These are phyloP conservation scores for Heterodera carotae DNA, from an alignment of 1,140 invertebrate genomes.

Conservation along the genomic window DNA sequence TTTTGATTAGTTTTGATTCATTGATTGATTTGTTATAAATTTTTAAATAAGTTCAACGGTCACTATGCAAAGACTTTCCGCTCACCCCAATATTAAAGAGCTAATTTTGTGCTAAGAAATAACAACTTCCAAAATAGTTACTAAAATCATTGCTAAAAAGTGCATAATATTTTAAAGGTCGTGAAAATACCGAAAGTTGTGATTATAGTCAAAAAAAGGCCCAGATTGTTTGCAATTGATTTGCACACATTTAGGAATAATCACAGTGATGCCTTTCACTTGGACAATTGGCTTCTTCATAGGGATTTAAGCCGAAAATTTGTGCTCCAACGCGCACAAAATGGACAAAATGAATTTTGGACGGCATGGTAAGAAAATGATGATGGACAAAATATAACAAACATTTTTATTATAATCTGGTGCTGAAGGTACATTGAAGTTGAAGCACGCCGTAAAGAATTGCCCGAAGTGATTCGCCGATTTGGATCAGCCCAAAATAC, in stretches of 20 bases:
- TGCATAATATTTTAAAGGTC: too few relatives aligned
- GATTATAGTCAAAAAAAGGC: too few relatives aligned
- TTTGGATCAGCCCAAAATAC: not conserved
- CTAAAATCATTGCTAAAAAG: too few relatives aligned
- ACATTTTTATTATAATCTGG: not conserved
- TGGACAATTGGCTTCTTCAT: slow-evolving; percentile 38
- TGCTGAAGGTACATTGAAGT: slow-evolving; percentile 24
- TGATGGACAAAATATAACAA: not conserved
- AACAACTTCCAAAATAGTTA: too few relatives aligned
- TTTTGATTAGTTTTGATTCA: too few relatives aligned
- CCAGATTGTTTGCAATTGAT: too few relatives aligned
- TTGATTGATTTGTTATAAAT: too few relatives aligned
- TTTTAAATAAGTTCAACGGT: too few relatives aligned
- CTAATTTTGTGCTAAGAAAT: too few relatives aligned
- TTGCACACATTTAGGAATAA: slow-evolving; percentile 19
- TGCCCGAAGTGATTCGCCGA: slow-evolving; percentile 13
- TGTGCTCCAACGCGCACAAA: not conserved
- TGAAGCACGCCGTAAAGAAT: slow-evolving; percentile 8
- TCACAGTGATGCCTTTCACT: slow-evolving; percentile 14
- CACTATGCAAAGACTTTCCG: too few relatives aligned
- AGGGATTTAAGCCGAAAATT: slow-evolving; percentile 19
- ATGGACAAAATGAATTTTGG: slow-evolving; percentile 25
- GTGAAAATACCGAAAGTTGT: too few relatives aligned
- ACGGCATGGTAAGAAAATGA: slow-evolving; percentile 18
- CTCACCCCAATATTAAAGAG: too few relatives aligned